Percentiles rank a stretch among this genome's conserved stretches.
These are phyloP conservation scores for Actinernus sp. DNA, from an alignment of 92 coral and sea anemone genomes.

Conservation along the genomic window DNA sequence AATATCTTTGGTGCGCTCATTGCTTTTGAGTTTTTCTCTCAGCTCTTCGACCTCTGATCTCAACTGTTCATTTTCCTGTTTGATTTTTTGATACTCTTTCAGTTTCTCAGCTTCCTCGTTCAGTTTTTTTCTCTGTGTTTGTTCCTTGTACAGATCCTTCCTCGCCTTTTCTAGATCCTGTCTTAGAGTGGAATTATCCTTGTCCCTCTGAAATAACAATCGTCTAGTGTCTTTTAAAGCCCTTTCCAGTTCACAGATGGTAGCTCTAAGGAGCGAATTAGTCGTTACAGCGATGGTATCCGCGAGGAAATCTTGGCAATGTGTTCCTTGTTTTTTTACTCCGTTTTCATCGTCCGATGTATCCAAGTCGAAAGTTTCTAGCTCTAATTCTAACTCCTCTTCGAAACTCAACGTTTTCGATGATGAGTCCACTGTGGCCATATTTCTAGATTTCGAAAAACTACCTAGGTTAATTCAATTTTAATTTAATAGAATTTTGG, in stretches of 20 bases:
- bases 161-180: constrained; percentile 85
- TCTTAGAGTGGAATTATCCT: constrained; percentile 73
- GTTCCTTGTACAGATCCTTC: constrained; percentile 89
- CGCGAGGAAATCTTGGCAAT: constrained; percentile 32
- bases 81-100: constrained; percentile 61
- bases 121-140: constrained; percentile 67
- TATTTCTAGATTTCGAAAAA: too few species aligned
- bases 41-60: constrained; percentile 63
- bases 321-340: constrained; percentile 24
- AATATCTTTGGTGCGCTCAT: constrained; percentile 31
- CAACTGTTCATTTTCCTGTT: constrained; percentile 57
- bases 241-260: constrained; percentile 92
- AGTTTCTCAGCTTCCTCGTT: constrained; percentile 47
- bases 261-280: constrained; percentile 86
- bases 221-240: constrained; percentile 89
- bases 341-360: constrained; percentile 53
- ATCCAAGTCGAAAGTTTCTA: constrained; percentile 54
- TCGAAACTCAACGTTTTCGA: constrained; percentile 17
- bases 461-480: too few species aligned
- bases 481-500: too few species aligned
- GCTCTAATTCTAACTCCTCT: constrained; percentile 38
- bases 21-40: constrained; percentile 51
- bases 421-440: background rate
- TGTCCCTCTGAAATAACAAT: constrained; percentile 84
- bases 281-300: constrained; percentile 78